Evolutionary conservation across 2,797 vertebrate species (phyloP).

Genomic region (Sebastes paucispinis): DNA sequence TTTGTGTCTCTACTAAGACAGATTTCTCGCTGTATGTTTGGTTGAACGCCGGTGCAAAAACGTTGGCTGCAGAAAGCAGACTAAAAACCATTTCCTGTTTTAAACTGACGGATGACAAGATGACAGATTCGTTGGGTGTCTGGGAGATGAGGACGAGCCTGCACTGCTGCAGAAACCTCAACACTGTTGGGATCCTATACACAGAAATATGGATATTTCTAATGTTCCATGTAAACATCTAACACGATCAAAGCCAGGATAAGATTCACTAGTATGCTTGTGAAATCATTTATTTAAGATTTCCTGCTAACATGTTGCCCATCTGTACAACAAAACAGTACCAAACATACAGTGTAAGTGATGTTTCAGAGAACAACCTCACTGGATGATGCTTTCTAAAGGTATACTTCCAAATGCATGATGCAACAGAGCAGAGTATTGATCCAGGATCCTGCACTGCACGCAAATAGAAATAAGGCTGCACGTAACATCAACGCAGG

Average conservation of each 20-base stretch:
- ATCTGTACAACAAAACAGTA: not conserved
- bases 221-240: not conserved
- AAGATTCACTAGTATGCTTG: not conserved
- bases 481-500: not conserved
- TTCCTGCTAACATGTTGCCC: not conserved
- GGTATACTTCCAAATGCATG: not conserved
- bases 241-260: not conserved
- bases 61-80: not conserved
- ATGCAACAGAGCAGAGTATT: not conserved
- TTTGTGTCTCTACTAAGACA: constrained; percentile 21
- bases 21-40: constrained; percentile 23
- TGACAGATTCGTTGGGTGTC: not conserved
- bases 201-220: not conserved
- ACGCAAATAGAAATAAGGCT: not conserved
- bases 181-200: not conserved
- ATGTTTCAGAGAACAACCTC: not conserved
- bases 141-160: not conserved
- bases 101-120: not conserved
- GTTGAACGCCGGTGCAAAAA: not conserved
- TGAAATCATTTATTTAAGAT: not conserved
- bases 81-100: not conserved
- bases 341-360: not conserved
- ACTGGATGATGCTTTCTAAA: not conserved
- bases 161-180: not conserved
- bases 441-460: not conserved